Base-by-base conservation (phyloP, 92 coral and sea anemone genomes). In the Galaxea fascicularis region DNA sequence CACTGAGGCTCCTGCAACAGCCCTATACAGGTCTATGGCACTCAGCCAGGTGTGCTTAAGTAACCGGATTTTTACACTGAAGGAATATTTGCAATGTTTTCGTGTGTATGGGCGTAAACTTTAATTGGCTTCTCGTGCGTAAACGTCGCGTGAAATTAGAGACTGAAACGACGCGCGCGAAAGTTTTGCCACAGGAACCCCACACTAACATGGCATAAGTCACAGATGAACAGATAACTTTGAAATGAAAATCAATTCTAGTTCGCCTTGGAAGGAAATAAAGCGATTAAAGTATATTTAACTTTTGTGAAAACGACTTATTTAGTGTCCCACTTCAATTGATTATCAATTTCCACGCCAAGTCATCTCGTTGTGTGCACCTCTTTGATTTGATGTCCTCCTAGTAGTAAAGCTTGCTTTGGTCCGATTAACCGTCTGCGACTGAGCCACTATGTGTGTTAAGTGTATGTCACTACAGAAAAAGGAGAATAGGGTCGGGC, bases 241-340 rank as follows among this genome's bases (percentile, higher is more conserved):
- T n/a, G n/a, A n/a, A n/a, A n/a, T 56, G 20, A 56, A 56, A 56
- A 56, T 56, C n/a, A 15, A 56, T 56, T 56, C n/a, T 56, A 22
- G 18, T 15, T 4, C 20, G 62, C 62, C 62, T 17, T 20, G 62
- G 62, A 56, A 56, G 62, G 20, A 56, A 56, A 22, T 56, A 56
- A 15, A 17, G 62, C n/a, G 17, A 56, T 56, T 56, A 15, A 20
- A 17, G 62, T 56, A 12, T 6, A 56, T 56, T 56, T 22, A 56
- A 22, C 20, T 56, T 56, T 56, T 56, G 62, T 14, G 62, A 56
- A 56, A 14, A 56, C 15, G 15, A 56, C 20, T 56, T 56, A 56
- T n/a, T n/a, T n/a, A n/a, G n/a, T n/a, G n/a, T 58, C 27, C 65
- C 65, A 58, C 65, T 58, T 58, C 17, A 58, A 27, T 58, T 58